phyloP scores from a whole-genome alignment of 2,113 vertebrate species.

The Herpetotheres cachinnans region DNA sequence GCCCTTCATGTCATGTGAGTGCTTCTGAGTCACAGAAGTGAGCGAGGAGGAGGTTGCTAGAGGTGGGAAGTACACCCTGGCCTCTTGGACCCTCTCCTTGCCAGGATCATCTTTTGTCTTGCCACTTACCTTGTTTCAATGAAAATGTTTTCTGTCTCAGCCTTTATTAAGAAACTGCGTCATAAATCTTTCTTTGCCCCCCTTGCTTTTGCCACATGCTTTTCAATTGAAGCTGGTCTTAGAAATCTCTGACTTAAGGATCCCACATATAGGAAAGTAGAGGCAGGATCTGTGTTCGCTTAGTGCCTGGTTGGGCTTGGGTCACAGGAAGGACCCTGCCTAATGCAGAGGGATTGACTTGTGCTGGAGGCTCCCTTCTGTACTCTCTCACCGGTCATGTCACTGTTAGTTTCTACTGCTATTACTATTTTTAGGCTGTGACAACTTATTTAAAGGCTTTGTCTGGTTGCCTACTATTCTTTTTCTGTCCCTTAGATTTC shows the following conservation, averaged over 20 bases:
- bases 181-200: background rate
- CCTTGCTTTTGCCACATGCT: background rate
- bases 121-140: background rate
- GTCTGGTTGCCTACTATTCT: background rate
- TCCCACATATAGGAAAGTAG: background rate
- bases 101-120: background rate
- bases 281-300: background rate
- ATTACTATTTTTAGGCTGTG: background rate
- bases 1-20: background rate
- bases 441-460: background rate
- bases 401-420: background rate
- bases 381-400: background rate
- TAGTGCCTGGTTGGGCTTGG: background rate
- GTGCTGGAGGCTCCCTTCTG: background rate
- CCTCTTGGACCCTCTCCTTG: background rate
- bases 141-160: background rate
- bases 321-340: background rate
- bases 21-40: background rate
- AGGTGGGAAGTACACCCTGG: background rate
- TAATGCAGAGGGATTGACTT: background rate
- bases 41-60: background rate
- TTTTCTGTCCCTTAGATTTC: background rate
- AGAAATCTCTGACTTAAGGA: background rate
- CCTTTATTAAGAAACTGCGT: background rate
- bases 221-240: background rate